A percentile compares a stretch with the other conserved stretches of the same genome.
phyloP scores from a whole-genome alignment of 2,888 invertebrate species.

The Habroteleia sp. region DNA sequence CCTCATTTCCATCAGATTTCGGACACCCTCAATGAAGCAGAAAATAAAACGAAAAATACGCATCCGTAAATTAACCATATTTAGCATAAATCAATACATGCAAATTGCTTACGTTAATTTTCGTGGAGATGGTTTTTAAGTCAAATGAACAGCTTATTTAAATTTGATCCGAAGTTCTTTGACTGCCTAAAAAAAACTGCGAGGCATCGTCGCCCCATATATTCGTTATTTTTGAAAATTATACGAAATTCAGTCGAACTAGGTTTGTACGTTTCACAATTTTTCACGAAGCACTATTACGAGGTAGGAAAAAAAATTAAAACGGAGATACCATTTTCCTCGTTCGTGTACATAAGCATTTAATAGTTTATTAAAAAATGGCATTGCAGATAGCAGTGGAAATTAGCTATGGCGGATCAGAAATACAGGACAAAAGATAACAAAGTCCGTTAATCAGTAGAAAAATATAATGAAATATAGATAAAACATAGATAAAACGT shows the following conservation, averaged over 20 bases:
- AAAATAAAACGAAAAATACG: constrained; percentile 44
- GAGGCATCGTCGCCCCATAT: background rate
- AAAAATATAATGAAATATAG: constrained; percentile 10
- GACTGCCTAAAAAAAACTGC: constrained; percentile 12
- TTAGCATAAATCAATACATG: constrained; percentile 29
- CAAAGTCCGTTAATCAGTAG: constrained; percentile 12
- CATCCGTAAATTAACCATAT: constrained; percentile 35
- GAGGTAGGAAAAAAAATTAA: too few species aligned
- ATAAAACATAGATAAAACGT: too few species aligned
- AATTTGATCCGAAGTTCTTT: constrained; percentile 16
- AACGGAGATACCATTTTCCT: too few species aligned
- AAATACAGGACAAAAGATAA: too few species aligned
- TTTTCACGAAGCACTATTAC: too few species aligned
- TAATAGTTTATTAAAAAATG: too few species aligned
- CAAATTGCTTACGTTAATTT: constrained; percentile 26
- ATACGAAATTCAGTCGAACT: background rate
- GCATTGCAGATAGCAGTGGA: too few species aligned
- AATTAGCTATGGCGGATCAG: too few species aligned
- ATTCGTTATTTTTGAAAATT: constrained; percentile 13
- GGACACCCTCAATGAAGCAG: too few species aligned
- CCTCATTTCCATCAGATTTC: too few species aligned
- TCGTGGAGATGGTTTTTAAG: background rate
- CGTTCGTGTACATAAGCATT: too few species aligned
- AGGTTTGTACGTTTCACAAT: too few species aligned
- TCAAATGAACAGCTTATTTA: constrained; percentile 4